Conservation (phyloP, 1,140 invertebrate species). For the Drosophila bocki region DNA sequence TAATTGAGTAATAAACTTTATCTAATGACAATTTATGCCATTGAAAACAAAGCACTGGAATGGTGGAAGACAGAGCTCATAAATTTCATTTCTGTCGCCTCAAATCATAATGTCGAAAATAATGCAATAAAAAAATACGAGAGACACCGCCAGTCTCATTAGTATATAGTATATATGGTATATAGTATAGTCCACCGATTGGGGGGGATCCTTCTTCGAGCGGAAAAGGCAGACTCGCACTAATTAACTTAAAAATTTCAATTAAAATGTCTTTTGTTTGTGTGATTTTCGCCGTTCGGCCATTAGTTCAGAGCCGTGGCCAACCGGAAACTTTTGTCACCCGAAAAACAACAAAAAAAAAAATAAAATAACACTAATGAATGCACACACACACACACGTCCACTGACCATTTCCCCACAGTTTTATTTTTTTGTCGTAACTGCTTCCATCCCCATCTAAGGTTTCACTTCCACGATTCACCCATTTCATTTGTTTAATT, state of each 20-base stretch:
- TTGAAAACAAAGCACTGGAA: slow-evolving; percentile 62
- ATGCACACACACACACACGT: slow-evolving; percentile 52
- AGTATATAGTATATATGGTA: slow-evolving; percentile 45
- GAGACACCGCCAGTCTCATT: slow-evolving; percentile 49
- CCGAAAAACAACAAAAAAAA: slow-evolving; percentile 44
- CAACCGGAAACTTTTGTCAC: slow-evolving; percentile 82
- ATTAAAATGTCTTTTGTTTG: slow-evolving; percentile 82
- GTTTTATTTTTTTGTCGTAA: slow-evolving; percentile 23
- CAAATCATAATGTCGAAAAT: slow-evolving; percentile 70
- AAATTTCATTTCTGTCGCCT: slow-evolving; percentile 60
- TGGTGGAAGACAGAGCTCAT: slow-evolving; percentile 34
- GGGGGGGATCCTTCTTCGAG: slow-evolving; percentile 30
- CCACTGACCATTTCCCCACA: slow-evolving; percentile 27
- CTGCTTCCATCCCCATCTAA: slow-evolving; percentile 27
- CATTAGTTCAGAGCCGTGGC: slow-evolving; percentile 77
- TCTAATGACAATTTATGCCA: slow-evolving; percentile 82
- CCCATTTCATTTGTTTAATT: slow-evolving; percentile 68
- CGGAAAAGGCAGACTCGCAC: slow-evolving; percentile 66
- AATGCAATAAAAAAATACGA: slow-evolving; percentile 46
- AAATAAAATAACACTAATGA: slow-evolving; percentile 60
- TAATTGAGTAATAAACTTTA: slow-evolving; percentile 84
- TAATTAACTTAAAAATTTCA: slow-evolving; percentile 83
- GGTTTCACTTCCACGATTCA: slow-evolving; percentile 25
- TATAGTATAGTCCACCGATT: not conserved
- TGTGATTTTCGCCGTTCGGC: slow-evolving; percentile 63